These are phyloP conservation scores for Pimephales promelas DNA, from an alignment of 2,113 vertebrate species.

Conservation along the genomic window DNA sequence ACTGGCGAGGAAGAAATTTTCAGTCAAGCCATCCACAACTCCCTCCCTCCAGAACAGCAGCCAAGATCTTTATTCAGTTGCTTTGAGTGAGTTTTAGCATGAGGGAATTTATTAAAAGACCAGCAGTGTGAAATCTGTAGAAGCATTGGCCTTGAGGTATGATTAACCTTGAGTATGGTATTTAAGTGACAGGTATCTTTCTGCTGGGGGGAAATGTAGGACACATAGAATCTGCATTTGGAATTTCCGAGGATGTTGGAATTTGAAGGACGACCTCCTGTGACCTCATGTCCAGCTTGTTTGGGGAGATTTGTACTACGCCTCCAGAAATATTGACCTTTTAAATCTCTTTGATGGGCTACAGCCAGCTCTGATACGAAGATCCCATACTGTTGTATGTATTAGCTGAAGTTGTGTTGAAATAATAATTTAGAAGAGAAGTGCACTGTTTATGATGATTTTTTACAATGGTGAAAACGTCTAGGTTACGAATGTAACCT, in stretches of 20 bases:
- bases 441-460: not conserved
- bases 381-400: not conserved
- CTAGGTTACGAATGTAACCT: no score
- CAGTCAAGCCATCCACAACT: conserved; percentile 36
- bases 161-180: conserved; percentile 19
- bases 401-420: not conserved
- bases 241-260: not conserved
- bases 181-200: conserved; percentile 12
- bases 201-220: not conserved
- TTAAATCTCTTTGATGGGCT: conserved; percentile 6
- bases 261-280: not conserved
- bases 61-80: conserved; percentile 37
- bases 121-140: conserved; percentile 28
- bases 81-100: conserved; percentile 23
- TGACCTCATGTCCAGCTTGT: not conserved
- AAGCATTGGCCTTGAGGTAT: conserved; percentile 12
- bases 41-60: conserved; percentile 11
- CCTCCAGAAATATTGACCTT: conserved; percentile 4
- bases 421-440: not conserved
- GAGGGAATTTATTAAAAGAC: not conserved
- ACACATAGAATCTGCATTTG: not conserved
- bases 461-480: not conserved
- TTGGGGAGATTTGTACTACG: not conserved
- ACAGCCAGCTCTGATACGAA: not conserved
- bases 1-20: conserved; percentile 33